Evolutionary conservation across 2,888 invertebrate species (phyloP), one percentile per base, ranked within the genome.

Genomic region (Macaria notata): DNA sequence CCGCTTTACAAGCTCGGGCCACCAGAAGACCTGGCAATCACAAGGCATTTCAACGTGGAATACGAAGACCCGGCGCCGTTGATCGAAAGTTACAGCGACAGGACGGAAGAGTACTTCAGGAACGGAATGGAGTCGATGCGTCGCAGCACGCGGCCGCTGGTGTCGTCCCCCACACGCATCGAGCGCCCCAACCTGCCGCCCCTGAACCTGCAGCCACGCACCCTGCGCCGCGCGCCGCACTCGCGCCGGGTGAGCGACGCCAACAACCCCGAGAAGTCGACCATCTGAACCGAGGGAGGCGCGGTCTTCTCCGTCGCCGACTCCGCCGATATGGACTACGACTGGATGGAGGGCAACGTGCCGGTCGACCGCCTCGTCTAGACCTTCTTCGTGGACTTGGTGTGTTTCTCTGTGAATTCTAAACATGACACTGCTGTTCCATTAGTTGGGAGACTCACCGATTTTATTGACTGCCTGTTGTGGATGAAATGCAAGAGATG

Each of bases 141-240:
- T 31, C 81, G 92, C 42, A 86, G 92, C 6, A 84, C 83, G 19
- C 91, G 96, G 49, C 95, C 96, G 0, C 84, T 94, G 30, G 96
- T 96, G 0, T 95, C 96, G 4, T 95, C 95, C 0, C 96, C 96
- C 0, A 96, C 96, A 1, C 92, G 95, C 67, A 96, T 96, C 70
- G 96, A 96, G 74, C 94, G 96, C 71, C 96, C 96, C 0, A 96
- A 96, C 76, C 81, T 96, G 56, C 96, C 96, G 6, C 96, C 96
- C 0, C 81, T 97, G 46, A 96, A 96, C 76, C 92, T 95, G 33
- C 92, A 92, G 70, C 88, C 87, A 2, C 78, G 92, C 5, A 92
- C 93, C 1, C 81, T 93, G 0, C 90, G 93, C 55, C 77, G 92
- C 39, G 84, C 91, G 0, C 86, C 92, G 0, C 91, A 88, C 61